Evolutionary conservation across 35 echinoderm and acorn worm species (phyloP).

Genomic region (Apostichopus californicus): DNA sequence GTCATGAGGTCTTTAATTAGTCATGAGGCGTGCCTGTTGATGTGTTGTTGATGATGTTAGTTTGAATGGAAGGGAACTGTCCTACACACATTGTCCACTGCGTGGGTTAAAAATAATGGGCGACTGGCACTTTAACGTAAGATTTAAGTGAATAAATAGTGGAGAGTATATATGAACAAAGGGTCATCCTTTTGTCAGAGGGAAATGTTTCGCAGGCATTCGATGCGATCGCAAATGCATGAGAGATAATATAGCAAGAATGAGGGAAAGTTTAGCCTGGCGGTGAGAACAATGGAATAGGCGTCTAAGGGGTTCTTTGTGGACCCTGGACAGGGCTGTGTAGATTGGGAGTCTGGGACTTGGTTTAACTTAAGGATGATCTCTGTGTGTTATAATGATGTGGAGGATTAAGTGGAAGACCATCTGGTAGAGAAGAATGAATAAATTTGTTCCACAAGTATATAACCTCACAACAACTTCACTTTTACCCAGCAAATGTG

Average conservation of each 20-base stretch:
- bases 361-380: too few relatives aligned
- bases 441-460: too few relatives aligned
- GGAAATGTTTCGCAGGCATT: neutral
- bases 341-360: too few relatives aligned
- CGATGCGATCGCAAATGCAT: neutral
- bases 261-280: neutral
- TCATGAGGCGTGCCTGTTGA: neutral
- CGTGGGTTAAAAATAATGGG: neutral
- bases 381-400: too few relatives aligned
- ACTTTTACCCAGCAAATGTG: too few relatives aligned
- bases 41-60: neutral
- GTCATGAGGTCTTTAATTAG: neutral
- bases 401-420: too few relatives aligned
- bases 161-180: neutral
- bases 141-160: neutral
- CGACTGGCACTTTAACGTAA: neutral
- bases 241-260: slow-evolving; percentile 1
- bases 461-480: too few relatives aligned
- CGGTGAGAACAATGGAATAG: too few relatives aligned
- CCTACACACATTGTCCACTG: neutral
- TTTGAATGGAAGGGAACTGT: neutral
- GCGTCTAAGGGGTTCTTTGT: too few relatives aligned
- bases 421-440: too few relatives aligned
- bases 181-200: neutral
- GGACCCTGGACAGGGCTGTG: too few relatives aligned